Conservation (phyloP, 2,113 vertebrate genomes). For the Centropristis striata region DNA sequence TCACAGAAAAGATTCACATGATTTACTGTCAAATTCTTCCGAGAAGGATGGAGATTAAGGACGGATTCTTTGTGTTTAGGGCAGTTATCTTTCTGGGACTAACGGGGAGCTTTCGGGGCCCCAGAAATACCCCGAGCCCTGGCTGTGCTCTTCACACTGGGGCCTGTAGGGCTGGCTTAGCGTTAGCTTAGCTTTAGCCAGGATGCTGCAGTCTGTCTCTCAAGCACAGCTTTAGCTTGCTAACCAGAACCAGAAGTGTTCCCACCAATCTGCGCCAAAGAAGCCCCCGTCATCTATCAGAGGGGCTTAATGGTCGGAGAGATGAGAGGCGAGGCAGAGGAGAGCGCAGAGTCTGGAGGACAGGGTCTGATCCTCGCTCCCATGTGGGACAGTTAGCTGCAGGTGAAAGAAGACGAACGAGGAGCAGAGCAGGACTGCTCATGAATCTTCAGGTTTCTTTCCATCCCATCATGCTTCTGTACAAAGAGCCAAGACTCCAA, state of each 20-base stretch:
- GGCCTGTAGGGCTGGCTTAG: constrained; percentile 64
- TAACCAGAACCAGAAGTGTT: constrained; percentile 92
- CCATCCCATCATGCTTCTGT: constrained; percentile 40
- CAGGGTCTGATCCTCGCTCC: constrained; percentile 68
- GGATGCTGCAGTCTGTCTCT: constrained; percentile 67
- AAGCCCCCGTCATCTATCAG: constrained; percentile 86
- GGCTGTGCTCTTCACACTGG: constrained; percentile 32
- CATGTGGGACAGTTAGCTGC: constrained; percentile 70
- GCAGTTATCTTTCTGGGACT: constrained; percentile 45
- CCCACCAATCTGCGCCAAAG: constrained; percentile 86
- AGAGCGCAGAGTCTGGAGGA: constrained; percentile 44
- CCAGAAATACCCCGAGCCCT: constrained; percentile 25
- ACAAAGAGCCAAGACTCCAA: constrained; percentile 27
- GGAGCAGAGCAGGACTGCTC: constrained; percentile 68
- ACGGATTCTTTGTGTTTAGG: constrained; percentile 34
- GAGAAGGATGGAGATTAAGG: constrained; percentile 44
- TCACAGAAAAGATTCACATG: constrained; percentile 24
- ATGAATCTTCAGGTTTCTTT: constrained; percentile 77
- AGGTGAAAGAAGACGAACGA: constrained; percentile 83
- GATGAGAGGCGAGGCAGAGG: constrained; percentile 39
- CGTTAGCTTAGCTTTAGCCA: constrained; percentile 73
- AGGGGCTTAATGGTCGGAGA: constrained; percentile 77
- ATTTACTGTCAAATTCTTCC: constrained; percentile 41
- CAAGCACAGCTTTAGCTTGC: constrained; percentile 71
- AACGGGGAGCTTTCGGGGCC: constrained; percentile 31